Percentiles rank a stretch among this genome's conserved stretches.
These are phyloP conservation scores for Belonocnema kinseyi DNA, from an alignment of 1,140 invertebrate species.

Conservation along the genomic window DNA sequence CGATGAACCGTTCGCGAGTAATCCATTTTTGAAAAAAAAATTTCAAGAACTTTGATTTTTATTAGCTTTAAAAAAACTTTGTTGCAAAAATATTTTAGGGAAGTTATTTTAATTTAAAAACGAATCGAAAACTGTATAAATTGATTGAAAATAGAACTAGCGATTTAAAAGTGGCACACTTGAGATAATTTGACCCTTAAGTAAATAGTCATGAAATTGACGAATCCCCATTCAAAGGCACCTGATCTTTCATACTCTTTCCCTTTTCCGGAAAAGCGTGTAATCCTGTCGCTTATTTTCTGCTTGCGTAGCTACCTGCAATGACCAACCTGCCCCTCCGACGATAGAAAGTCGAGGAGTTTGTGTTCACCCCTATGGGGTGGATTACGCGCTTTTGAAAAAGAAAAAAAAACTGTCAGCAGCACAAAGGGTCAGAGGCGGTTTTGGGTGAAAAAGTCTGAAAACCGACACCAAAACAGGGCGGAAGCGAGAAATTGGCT, in stretches of 20 bases:
- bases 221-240: background rate
- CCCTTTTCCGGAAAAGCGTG: conserved; percentile 6
- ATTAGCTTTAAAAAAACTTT: too few species aligned
- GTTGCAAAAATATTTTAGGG: too few species aligned
- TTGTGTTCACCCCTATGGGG: conserved; percentile 67
- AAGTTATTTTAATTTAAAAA: too few species aligned
- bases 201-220: background rate
- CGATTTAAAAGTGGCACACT: too few species aligned
- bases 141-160: too few species aligned
- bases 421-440: conserved; percentile 66
- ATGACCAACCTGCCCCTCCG: conserved; percentile 68
- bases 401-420: conserved; percentile 52
- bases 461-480: conserved; percentile 76
- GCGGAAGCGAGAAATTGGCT: conserved; percentile 70
- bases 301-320: conserved; percentile 65
- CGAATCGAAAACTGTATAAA: too few species aligned
- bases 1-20: too few species aligned
- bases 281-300: conserved; percentile 24
- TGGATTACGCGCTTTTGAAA: conserved; percentile 73
- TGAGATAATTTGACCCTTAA: too few species aligned
- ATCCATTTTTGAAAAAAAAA: too few species aligned
- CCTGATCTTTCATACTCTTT: conserved; percentile 40
- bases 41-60: too few species aligned
- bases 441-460: conserved; percentile 75
- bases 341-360: conserved; percentile 67